phyloP scores from a whole-genome alignment of 1,140 invertebrate species.

The Kradibia gibbosae region DNA sequence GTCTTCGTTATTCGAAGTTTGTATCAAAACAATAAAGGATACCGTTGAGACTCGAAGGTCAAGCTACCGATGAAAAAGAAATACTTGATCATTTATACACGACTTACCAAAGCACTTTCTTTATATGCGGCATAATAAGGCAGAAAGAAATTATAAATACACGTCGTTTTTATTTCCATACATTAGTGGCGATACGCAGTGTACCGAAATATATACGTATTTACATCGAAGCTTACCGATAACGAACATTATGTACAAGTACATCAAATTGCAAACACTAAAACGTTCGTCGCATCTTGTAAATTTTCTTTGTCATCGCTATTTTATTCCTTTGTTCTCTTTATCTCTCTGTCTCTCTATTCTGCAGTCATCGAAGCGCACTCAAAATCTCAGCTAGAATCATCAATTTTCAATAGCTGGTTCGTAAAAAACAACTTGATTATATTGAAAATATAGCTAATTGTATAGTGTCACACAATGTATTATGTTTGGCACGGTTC shows the following conservation, averaged over 20 bases:
- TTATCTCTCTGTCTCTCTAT: slow-evolving; percentile 18
- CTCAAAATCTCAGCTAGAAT: neutral
- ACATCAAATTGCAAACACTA: slow-evolving; percentile 71
- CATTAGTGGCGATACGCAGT: slow-evolving; percentile 57
- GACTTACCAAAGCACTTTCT: slow-evolving; percentile 39
- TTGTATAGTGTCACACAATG: slow-evolving; percentile 42
- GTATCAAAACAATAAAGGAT: slow-evolving; percentile 36
- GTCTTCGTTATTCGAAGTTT: slow-evolving; percentile 25
- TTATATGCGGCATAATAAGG: slow-evolving; percentile 35
- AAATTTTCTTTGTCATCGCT: slow-evolving; percentile 53
- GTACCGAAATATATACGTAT: slow-evolving; percentile 65
- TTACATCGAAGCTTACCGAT: slow-evolving; percentile 68
- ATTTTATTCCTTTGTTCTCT: slow-evolving; percentile 42
- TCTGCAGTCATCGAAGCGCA: slow-evolving; percentile 10
- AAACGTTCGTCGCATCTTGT: slow-evolving; percentile 62
- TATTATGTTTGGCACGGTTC: slow-evolving; percentile 65
- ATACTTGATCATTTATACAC: slow-evolving; percentile 34
- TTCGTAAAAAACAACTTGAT: neutral
- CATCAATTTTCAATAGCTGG: neutral
- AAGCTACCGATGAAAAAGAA: slow-evolving; percentile 40
- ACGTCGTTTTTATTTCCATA: slow-evolving; percentile 52
- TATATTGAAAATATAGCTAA: slow-evolving; percentile 48
- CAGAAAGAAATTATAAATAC: slow-evolving; percentile 44
- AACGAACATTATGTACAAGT: slow-evolving; percentile 70
- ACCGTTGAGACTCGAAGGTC: slow-evolving; percentile 3